Base-by-base conservation (phyloP, 1,140 invertebrate genomes). In the Papilio dardanus region DNA sequence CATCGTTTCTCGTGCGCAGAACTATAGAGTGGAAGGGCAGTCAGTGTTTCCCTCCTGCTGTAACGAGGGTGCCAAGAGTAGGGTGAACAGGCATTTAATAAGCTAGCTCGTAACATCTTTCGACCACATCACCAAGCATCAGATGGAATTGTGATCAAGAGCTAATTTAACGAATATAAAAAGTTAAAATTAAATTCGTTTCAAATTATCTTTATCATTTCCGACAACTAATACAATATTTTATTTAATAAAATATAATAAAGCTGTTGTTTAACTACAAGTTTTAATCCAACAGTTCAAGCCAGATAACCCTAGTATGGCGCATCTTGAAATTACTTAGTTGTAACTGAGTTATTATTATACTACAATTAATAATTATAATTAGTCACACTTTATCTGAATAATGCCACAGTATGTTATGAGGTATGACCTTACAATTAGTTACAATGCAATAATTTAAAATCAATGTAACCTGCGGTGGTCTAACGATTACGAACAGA, bases 321-420 rank as follows among this genome's bases (percentile, higher is more conserved):
- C 65, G 42, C 71, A 78, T 78, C 76, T 58, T 35, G n/a, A 73
- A 73, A 54, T 71, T 50, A 58, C 66, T 73, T 76, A 81, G 76
- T 76, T 76, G 74, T 68, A 66, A 71, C 33, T 74, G 54, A 65
- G 71, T 75, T 77, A 79, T 77, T 79, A 80, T 80, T 79, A 79
- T 79, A 74, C 76, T 68, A 30, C 71, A 50, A 83, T 85, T 83
- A 81, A n/a, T n/a, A n/a, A 79, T 83, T 75, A 58, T 75, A 84
- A 86, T 86, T 86, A 82, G 84, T 84, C 82, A 79, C 76, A 80
- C 80, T 76, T 71, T 82, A 78, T 79, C 75, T 81, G 75, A 76
- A 50, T 74, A 74, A 79, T 77, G 78, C 83, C 82, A 37, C 69
- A 71, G 77, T 76, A 80, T 79, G 76, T 77, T 69, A 68, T 79